phyloP scores from a whole-genome alignment of 2,113 vertebrate species.

The Typhlomys cinereus region DNA sequence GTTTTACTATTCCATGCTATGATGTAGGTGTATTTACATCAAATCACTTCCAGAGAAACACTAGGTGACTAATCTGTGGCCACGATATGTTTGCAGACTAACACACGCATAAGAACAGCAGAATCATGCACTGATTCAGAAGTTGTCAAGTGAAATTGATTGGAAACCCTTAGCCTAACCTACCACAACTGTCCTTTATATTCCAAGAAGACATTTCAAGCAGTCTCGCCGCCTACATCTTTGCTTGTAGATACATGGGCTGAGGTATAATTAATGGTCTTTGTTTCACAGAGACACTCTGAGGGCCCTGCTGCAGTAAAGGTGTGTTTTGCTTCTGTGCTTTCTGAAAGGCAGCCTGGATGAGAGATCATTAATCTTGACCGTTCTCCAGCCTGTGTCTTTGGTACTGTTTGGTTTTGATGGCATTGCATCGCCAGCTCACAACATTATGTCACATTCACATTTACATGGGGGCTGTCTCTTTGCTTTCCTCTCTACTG shows the following conservation, averaged over 20 bases:
- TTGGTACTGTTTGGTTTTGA: not conserved
- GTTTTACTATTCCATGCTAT: slow-evolving; percentile 2
- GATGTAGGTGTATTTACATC: slow-evolving; percentile 53
- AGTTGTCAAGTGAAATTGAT: slow-evolving; percentile 82
- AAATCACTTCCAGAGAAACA: slow-evolving; percentile 62
- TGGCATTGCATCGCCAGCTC: not conserved
- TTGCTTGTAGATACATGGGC: slow-evolving; percentile 8
- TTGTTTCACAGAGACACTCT: not conserved
- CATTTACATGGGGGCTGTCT: not conserved
- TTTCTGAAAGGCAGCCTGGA: not conserved
- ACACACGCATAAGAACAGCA: slow-evolving; percentile 64
- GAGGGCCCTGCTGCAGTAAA: not conserved
- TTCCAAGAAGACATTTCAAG: not conserved
- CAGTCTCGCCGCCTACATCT: not conserved
- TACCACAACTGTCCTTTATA: slow-evolving; percentile 47
- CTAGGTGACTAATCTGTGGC: slow-evolving; percentile 67
- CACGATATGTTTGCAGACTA: slow-evolving; percentile 63
- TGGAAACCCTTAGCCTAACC: slow-evolving; percentile 70
- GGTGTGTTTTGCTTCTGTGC: too few relatives aligned
- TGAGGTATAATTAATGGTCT: not conserved
- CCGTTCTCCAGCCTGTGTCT: not conserved
- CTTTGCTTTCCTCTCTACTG: not conserved
- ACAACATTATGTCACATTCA: not conserved
- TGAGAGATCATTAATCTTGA: not conserved
- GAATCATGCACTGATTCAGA: slow-evolving; percentile 81